These are phyloP conservation scores for Pteruthius melanotis DNA, from an alignment of 2,113 vertebrate species.

Conservation along the genomic window DNA sequence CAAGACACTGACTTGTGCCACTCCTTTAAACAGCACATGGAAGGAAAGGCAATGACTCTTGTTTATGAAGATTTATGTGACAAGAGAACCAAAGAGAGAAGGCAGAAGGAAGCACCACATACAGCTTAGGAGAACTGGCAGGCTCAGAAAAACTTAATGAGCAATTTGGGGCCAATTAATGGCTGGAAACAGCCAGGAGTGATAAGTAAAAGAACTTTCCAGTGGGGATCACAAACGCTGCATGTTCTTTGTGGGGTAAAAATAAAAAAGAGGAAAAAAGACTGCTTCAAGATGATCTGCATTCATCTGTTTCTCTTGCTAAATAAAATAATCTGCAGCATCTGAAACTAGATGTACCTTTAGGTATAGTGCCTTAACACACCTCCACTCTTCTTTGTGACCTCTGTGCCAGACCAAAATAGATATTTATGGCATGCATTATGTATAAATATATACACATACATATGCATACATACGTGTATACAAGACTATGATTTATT, in stretches of 20 bases:
- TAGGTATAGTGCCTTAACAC: neutral
- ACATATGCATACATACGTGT: constrained; percentile 34
- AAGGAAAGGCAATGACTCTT: neutral
- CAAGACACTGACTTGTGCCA: neutral
- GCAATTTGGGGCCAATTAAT: constrained; percentile 53
- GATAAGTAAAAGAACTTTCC: constrained; percentile 30
- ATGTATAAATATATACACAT: neutral
- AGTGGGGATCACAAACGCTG: neutral
- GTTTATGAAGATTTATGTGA: constrained; percentile 40
- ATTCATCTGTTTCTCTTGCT: neutral
- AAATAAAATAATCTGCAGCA: neutral
- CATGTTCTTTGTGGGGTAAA: neutral
- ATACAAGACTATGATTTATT: constrained; percentile 34
- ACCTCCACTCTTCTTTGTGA: neutral
- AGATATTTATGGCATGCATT: constrained; percentile 13
- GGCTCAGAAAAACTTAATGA: constrained; percentile 37
- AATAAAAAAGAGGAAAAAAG: neutral
- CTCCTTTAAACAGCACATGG: neutral
- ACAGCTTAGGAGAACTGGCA: constrained; percentile 15
- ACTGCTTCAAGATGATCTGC: neutral
- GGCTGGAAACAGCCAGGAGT: neutral
- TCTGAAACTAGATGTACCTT: neutral
- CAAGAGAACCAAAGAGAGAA: constrained; percentile 19
- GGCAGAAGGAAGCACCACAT: constrained; percentile 16
- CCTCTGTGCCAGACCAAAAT: neutral